phyloP scores from a whole-genome alignment of 2,797 vertebrate species.

The Myiotriccus ornatus region DNA sequence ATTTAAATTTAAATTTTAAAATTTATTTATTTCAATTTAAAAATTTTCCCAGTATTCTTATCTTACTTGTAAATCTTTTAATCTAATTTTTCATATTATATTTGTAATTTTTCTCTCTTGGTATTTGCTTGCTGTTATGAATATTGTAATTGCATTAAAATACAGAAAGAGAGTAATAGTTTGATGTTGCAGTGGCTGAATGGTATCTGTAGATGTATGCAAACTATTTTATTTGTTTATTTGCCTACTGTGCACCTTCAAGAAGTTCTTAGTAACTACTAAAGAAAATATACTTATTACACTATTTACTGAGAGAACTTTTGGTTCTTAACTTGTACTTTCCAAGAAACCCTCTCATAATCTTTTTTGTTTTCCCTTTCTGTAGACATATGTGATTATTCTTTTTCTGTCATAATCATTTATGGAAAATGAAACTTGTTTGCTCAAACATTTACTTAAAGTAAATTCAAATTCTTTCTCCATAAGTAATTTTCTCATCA shows the following conservation, averaged over 20 bases:
- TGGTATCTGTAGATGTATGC: not conserved
- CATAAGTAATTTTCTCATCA: constrained; percentile 8
- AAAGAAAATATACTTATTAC: not conserved
- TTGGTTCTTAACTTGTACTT: not conserved
- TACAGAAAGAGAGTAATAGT: not conserved
- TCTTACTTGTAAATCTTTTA: not conserved
- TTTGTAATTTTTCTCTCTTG: not conserved
- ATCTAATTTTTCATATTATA: not conserved
- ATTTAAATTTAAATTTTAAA: not conserved
- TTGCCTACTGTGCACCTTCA: not conserved
- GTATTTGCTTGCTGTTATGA: not conserved
- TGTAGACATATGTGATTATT: not conserved
- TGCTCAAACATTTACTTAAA: not conserved
- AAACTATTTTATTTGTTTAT: not conserved
- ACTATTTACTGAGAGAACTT: not conserved
- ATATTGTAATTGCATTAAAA: not conserved
- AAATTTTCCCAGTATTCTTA: not conserved
- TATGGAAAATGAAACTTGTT: not conserved
- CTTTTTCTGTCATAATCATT: not conserved
- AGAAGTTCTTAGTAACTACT: not conserved
- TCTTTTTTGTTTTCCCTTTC: not conserved
- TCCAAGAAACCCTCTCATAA: not conserved
- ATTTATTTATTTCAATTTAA: too few species aligned
- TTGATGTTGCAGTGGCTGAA: not conserved
- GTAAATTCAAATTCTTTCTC: not conserved